Conservation (phyloP, 2,888 invertebrate genomes). For the Leptinotarsa peninsularis region DNA sequence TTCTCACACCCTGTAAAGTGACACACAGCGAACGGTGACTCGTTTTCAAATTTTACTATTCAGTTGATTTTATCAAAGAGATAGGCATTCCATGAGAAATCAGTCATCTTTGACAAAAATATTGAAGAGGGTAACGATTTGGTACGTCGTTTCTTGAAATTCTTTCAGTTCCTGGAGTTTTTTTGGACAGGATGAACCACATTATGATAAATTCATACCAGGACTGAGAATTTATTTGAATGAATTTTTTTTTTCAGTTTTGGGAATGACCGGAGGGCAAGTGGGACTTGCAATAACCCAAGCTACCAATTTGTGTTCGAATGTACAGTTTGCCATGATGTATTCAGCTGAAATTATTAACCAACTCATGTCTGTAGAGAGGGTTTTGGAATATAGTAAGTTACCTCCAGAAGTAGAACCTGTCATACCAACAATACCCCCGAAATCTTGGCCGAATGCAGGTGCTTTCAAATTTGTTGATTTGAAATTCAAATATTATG, state of each 20-base stretch:
- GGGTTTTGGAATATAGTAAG: conserved; percentile 81
- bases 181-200: too few species aligned
- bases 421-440: conserved; percentile 50
- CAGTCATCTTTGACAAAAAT: too few species aligned
- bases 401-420: conserved; percentile 78
- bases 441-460: conserved; percentile 75
- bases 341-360: conserved; percentile 81
- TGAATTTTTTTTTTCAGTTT: conserved; percentile 32
- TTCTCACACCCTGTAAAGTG: too few species aligned
- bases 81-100: too few species aligned
- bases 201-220: too few species aligned
- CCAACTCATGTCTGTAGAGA: conserved; percentile 83
- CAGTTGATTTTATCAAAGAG: too few species aligned
- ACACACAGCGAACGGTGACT: too few species aligned
- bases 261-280: conserved; percentile 47
- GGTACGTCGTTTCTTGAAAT: too few species aligned
- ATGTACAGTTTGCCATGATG: conserved; percentile 83
- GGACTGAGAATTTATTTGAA: neutral
- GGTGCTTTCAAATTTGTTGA: conserved; percentile 74
- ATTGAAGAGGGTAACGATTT: too few species aligned
- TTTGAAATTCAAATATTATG: conserved; percentile 75
- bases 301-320: conserved; percentile 77
- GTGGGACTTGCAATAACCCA: conserved; percentile 53
- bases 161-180: too few species aligned
- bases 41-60: too few species aligned